Conservation (phyloP, 2,113 vertebrate genomes). For the Bagarius yarrelli region DNA sequence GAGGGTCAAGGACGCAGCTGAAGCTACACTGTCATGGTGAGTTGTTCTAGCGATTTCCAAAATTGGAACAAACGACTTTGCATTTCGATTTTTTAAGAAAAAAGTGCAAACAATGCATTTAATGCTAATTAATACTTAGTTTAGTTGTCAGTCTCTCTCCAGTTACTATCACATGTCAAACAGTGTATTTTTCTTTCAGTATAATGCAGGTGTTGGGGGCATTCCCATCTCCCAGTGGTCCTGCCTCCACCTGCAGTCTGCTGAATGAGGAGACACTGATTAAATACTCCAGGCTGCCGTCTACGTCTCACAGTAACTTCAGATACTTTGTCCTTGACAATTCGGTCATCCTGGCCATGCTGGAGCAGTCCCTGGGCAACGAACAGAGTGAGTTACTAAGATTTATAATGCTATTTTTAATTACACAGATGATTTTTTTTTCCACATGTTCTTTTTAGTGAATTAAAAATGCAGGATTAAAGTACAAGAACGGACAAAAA, state of each 20-base stretch:
- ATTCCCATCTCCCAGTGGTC: conserved; percentile 81
- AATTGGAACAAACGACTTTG: neutral
- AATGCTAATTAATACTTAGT: neutral
- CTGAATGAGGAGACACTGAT: conserved; percentile 82
- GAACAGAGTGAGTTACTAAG: conserved; percentile 80
- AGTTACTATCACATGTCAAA: neutral
- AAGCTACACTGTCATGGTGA: conserved; percentile 89
- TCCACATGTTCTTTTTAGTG: neutral
- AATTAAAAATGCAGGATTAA: too few species aligned
- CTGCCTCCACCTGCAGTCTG: conserved; percentile 84
- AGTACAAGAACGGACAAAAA: too few species aligned
- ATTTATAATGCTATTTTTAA: neutral
- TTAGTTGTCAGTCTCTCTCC: neutral
- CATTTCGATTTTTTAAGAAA: neutral
- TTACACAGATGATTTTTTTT: neutral
- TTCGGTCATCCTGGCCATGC: conserved; percentile 85
- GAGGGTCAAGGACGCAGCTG: conserved; percentile 93
- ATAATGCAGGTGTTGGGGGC: conserved; percentile 91
- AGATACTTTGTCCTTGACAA: conserved; percentile 90
- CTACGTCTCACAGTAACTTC: conserved; percentile 79
- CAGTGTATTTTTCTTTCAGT: conserved; percentile 62
- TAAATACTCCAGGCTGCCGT: conserved; percentile 76
- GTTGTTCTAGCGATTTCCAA: conserved; percentile 18
- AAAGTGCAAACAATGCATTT: neutral
- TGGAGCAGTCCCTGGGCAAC: conserved; percentile 82